Evolutionary conservation across 2,797 vertebrate genomes (phyloP).

Genomic region (Fratercula arctica): DNA sequence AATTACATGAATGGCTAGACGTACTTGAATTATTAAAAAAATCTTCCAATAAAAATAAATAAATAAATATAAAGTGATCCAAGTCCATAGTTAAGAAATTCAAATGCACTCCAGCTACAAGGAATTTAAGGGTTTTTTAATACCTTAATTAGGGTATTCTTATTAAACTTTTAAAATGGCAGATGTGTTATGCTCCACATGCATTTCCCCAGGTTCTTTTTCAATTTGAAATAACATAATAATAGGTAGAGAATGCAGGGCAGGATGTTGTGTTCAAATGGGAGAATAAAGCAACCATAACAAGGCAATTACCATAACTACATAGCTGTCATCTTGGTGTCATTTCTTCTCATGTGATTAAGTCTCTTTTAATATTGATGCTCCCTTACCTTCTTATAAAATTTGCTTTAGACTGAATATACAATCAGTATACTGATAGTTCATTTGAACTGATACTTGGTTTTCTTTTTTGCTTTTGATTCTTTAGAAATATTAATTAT

Average conservation of each 20-base stretch:
- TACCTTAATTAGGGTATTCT: background rate
- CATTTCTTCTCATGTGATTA: background rate
- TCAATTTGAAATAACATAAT: background rate
- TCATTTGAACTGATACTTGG: background rate
- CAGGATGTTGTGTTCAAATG: background rate
- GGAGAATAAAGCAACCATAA: background rate
- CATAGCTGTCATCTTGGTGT: background rate
- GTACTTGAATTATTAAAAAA: background rate
- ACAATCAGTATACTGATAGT: background rate
- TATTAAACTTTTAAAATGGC: background rate
- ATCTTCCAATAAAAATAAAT: background rate
- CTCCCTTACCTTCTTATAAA: background rate
- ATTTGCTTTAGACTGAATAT: background rate
- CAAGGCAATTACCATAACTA: background rate
- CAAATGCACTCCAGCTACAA: background rate
- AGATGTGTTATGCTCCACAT: background rate
- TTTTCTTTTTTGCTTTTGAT: background rate
- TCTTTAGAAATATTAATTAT: background rate
- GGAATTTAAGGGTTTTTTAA: background rate
- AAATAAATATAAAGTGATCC: background rate
- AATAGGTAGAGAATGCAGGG: background rate
- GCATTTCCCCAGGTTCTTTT: background rate
- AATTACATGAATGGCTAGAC: background rate
- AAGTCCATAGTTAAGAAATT: background rate
- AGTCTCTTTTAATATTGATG: background rate